Base-by-base conservation (phyloP, 1,140 invertebrate genomes). In the Drosophila truncata region DNA sequence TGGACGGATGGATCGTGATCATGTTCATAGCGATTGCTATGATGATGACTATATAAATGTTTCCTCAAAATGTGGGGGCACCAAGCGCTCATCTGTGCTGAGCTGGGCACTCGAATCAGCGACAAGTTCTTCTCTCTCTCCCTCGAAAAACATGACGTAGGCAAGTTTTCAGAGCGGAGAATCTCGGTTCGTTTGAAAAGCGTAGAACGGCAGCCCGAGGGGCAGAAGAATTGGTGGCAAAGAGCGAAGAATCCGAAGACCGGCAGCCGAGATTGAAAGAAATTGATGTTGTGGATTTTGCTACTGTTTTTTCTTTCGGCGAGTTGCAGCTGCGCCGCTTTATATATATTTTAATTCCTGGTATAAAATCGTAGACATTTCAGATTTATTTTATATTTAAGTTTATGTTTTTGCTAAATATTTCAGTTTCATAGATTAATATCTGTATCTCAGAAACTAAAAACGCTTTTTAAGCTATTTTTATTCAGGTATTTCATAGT, bases 271-370 rank as follows among this genome's bases (percentile, higher is more conserved):
- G 57, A 83, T 67, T 64, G 62, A 60, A 55, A 65, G 55, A 76
- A 60, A 55, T 62, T 59, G 59, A 54, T 77, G 65, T 78, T 69
- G 33, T 65, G 46, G 54, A 31, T 63, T 29, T 62, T 44, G 61
- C 64, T 78, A 67, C 72, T 73, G 72, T 72, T 84, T 62, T 25
- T 49, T 35, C 23, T 42, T 39, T 14, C 3, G n/a, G 71, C 49
- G 52, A 57, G 74, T 60, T 80, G 76, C 82, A 86, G 78, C 82
- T 86, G 82, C 81, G 57, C 73, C 50, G 57, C 31, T 14, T 29
- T 23, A 9, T 25, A 25, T 54, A 33, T 25, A n/a, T 37, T 11
- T 55, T 37, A 37, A 11, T 55, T 37, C 33, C 14, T 0, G 14
- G 14, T 25, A 37, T 0, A 11, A 6, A 8, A 9, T 13, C 16